These are phyloP conservation scores for Nasonia vitripennis DNA, from an alignment of 1,140 invertebrate species.

Conservation along the genomic window DNA sequence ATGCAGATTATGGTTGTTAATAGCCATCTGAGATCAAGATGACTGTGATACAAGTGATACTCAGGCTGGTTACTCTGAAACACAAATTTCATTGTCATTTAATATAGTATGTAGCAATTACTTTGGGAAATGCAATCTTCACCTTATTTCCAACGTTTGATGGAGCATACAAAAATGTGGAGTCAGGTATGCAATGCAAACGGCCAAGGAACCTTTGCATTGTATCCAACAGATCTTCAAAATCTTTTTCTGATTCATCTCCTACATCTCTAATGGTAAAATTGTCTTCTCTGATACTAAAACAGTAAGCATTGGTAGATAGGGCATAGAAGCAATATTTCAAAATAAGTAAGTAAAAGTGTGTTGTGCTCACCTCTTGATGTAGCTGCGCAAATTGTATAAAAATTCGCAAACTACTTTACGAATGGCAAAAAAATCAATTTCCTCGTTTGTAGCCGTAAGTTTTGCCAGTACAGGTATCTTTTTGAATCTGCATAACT, in stretches of 20 bases:
- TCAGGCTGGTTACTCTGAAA: conserved; percentile 69
- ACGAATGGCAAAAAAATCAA: conserved; percentile 64
- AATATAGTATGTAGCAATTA: conserved; percentile 12
- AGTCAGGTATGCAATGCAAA: conserved; percentile 66
- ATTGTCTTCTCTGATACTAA: conserved; percentile 63
- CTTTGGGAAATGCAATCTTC: conserved; percentile 38
- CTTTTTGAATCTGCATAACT: conserved; percentile 64
- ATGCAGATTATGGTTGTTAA: conserved; percentile 65
- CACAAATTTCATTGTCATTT: conserved; percentile 32
- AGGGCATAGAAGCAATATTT: not conserved
- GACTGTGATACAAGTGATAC: conserved; percentile 73
- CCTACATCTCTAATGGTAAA: conserved; percentile 55
- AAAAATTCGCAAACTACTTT: conserved; percentile 65
- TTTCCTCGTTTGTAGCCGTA: conserved; percentile 48
- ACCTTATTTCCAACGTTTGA: conserved; percentile 71
- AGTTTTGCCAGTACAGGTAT: conserved; percentile 51
- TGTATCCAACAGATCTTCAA: conserved; percentile 60
- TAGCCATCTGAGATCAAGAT: conserved; percentile 73
- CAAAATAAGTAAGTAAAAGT: conserved; percentile 22
- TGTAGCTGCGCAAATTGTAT: conserved; percentile 62
- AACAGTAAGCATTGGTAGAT: conserved; percentile 1
- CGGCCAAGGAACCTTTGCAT: conserved; percentile 63
- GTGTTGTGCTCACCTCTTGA: conserved; percentile 62
- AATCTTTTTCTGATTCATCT: conserved; percentile 60
- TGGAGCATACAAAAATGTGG: conserved; percentile 67